These are phyloP conservation scores for Trachelus stipa DNA, from an alignment of 2,888 invertebrate genomes.

Conservation along the genomic window DNA sequence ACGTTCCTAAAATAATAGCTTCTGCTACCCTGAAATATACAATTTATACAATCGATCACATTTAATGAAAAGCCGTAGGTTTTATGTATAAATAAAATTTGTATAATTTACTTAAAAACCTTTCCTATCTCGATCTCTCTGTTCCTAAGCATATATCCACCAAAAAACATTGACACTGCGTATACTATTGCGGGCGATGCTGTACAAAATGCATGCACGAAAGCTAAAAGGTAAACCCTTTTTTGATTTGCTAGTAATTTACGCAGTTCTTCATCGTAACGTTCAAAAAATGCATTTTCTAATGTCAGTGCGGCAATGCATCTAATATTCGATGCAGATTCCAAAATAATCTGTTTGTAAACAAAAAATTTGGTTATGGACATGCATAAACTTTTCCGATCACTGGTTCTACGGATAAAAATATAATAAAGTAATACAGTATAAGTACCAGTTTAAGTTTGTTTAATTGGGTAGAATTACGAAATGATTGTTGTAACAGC, in stretches of 20 bases:
- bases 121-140: slow-evolving; percentile 48
- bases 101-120: slow-evolving; percentile 57
- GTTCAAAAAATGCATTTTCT: slow-evolving; percentile 23
- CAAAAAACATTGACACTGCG: slow-evolving; percentile 58
- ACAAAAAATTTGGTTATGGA: background rate
- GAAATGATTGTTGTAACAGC: slow-evolving; percentile 50
- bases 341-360: slow-evolving; percentile 21
- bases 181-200: slow-evolving; percentile 60
- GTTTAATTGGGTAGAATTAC: slow-evolving; percentile 52
- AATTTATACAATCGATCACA: no score
- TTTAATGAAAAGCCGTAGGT: no score
- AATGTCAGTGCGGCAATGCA: slow-evolving; percentile 25
- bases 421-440: no score
- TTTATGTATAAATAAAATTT: no score
- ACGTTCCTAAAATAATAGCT: slow-evolving; percentile 60
- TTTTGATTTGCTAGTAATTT: slow-evolving; percentile 16
- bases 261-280: slow-evolving; percentile 19
- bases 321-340: slow-evolving; percentile 21
- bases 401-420: no score
- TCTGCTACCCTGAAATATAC: slow-evolving; percentile 53
- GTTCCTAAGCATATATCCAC: slow-evolving; percentile 52
- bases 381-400: no score
- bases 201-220: slow-evolving; percentile 60
- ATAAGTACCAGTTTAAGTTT: slow-evolving; percentile 47
- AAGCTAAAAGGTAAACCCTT: slow-evolving; percentile 45